These are phyloP conservation scores for Drosophila basisetae DNA, from an alignment of 2,888 invertebrate genomes.

Conservation along the genomic window DNA sequence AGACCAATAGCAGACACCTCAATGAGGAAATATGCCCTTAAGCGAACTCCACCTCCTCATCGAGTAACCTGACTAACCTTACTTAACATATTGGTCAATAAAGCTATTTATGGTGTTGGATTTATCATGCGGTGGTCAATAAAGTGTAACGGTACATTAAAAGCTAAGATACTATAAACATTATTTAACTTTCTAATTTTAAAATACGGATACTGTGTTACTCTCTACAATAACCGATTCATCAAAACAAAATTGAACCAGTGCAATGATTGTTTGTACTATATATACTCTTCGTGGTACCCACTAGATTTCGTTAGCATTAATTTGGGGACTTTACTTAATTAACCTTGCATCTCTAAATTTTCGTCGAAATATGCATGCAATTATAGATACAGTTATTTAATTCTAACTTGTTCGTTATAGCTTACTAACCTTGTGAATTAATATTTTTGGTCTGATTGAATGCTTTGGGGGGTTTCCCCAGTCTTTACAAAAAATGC, in stretches of 20 bases:
- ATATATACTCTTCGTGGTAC: not conserved
- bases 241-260: not conserved
- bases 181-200: not conserved
- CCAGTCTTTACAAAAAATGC: not conserved
- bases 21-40: not conserved
- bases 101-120: not conserved
- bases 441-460: not conserved
- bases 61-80: not conserved
- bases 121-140: not conserved
- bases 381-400: not conserved
- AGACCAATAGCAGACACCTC: not conserved
- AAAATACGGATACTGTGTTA: not conserved
- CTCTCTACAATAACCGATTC: not conserved
- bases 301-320: not conserved
- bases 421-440: not conserved
- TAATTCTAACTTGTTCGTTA: not conserved
- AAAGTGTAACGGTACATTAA: not conserved
- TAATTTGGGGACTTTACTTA: not conserved
- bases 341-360: not conserved
- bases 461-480: not conserved
- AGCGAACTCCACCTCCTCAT: not conserved
- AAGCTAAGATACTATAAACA: not conserved
- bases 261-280: not conserved
- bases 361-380: not conserved
- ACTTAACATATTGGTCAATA: not conserved